Base-by-base conservation (phyloP, 2,888 invertebrate species). In the Parnassius orleans region DNA sequence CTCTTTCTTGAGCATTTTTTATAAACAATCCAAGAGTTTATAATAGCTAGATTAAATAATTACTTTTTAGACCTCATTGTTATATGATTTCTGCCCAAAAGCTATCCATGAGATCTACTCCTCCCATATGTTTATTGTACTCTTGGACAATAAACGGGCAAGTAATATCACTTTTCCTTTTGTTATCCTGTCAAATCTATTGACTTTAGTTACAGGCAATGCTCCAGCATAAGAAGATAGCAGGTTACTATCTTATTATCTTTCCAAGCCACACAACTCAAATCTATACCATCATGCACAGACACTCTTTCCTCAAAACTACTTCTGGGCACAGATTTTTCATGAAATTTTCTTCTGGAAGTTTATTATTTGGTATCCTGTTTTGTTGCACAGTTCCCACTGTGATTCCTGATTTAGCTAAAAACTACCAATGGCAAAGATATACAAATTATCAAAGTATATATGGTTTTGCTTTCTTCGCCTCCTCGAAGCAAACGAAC, bases 91-190 rank as follows among this genome's bases (percentile, higher is more conserved):
- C n/a, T n/a, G n/a, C n/a, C n/a, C n/a, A n/a, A n/a, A n/a, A n/a
- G n/a, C n/a, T n/a, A n/a, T n/a, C n/a, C n/a, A n/a, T n/a, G n/a
- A n/a, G n/a, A n/a, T n/a, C n/a, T n/a, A n/a, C n/a, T n/a, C n/a
- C n/a, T n/a, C n/a, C n/a, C n/a, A n/a, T n/a, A n/a, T n/a, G n/a
- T n/a, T n/a, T n/a, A n/a, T n/a, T n/a, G n/a, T n/a, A n/a, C n/a
- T n/a, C n/a, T n/a, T n/a, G n/a, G n/a, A n/a, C n/a, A n/a, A 78
- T 73, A 66, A 73, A 69, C 58, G 80, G 79, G 69, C 78, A 80
- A 68, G 72, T 65, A 68, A 81, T 75, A 68, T 75, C 62, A 70
- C 72, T 66, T 69, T 76, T 68, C 43, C 66, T 70, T 78, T 78
- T 71, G 44, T 74, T 67, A 43, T 60, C 68, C 61, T 78, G 69